A percentile compares a stretch with the other conserved stretches of the same genome.
Conservation (phyloP, 2,888 invertebrate species). For the Cantharis lateralis region DNA sequence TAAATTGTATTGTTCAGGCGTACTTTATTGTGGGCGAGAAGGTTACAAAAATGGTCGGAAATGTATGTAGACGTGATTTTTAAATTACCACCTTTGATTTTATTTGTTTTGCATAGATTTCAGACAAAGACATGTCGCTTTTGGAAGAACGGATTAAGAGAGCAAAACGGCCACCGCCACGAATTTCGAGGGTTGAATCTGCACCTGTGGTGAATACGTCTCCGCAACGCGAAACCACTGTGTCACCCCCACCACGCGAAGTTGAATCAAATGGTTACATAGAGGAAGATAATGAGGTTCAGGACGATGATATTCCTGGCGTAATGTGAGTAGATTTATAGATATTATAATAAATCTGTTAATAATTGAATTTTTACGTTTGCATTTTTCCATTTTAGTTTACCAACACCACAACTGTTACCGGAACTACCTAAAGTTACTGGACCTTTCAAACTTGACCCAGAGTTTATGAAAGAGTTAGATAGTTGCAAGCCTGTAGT, state of each 20-base stretch:
- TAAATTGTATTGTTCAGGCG: conserved; percentile 90
- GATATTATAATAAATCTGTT: no score
- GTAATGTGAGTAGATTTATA: conserved; percentile 38
- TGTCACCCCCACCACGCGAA: conserved; percentile 16
- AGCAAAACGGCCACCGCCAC: conserved; percentile 66
- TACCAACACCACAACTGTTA: conserved; percentile 53
- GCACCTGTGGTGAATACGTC: conserved; percentile 1
- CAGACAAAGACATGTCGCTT: conserved; percentile 92
- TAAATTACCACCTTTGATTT: background rate
- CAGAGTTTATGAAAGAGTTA: conserved; percentile 70
- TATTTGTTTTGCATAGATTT: conserved; percentile 63
- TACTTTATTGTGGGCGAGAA: conserved; percentile 90
- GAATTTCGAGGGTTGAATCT: conserved; percentile 35
- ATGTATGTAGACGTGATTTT: conserved; percentile 59
- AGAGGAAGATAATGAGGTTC: conserved; percentile 51
- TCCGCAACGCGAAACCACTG: conserved; percentile 5
- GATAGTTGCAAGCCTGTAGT: conserved; percentile 56
- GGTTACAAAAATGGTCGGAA: conserved; percentile 89
- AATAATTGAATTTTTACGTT: no score
- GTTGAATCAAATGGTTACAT: conserved; percentile 42
- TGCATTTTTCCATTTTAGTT: conserved; percentile 28
- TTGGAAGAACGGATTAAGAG: conserved; percentile 96
- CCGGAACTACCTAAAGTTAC: conserved; percentile 58
- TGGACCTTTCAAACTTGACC: conserved; percentile 81
- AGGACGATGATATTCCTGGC: conserved; percentile 46